phyloP scores from a whole-genome alignment of 2,888 invertebrate species.

The Tortricodes alternella region DNA sequence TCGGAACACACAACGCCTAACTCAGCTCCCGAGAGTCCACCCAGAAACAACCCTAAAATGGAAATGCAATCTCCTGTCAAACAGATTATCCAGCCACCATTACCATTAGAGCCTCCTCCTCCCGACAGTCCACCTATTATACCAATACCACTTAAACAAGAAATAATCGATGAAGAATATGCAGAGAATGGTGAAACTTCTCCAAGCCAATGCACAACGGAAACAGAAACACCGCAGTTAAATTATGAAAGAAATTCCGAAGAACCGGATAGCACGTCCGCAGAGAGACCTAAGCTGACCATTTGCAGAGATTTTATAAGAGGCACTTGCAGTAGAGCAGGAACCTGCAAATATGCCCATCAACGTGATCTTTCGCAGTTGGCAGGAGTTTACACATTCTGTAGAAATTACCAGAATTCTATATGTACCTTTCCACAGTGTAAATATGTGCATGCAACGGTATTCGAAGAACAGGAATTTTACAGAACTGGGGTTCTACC shows the following conservation, averaged over 20 bases:
- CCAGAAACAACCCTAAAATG: neutral
- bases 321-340: constrained; percentile 52
- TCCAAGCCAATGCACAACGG: neutral
- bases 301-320: constrained; percentile 64
- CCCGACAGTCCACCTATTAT: constrained; percentile 40
- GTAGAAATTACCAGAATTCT: constrained; percentile 60
- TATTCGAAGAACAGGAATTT: constrained; percentile 62
- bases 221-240: constrained; percentile 3
- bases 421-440: constrained; percentile 54
- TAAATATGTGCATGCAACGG: constrained; percentile 62
- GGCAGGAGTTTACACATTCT: constrained; percentile 59
- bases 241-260: neutral
- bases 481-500: constrained; percentile 59
- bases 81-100: constrained; percentile 47
- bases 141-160: constrained; percentile 45
- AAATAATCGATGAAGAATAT: constrained; percentile 47
- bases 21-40: neutral
- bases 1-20: constrained; percentile 2
- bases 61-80: constrained; percentile 14
- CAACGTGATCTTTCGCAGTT: constrained; percentile 55
- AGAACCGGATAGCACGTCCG: constrained; percentile 4
- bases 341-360: constrained; percentile 55
- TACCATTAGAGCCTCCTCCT: constrained; percentile 53
- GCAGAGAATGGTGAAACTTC: constrained; percentile 20
- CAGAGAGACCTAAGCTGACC: constrained; percentile 15